Conservation (phyloP, 2,888 invertebrate species). For the Polydrusus tereticollis region DNA sequence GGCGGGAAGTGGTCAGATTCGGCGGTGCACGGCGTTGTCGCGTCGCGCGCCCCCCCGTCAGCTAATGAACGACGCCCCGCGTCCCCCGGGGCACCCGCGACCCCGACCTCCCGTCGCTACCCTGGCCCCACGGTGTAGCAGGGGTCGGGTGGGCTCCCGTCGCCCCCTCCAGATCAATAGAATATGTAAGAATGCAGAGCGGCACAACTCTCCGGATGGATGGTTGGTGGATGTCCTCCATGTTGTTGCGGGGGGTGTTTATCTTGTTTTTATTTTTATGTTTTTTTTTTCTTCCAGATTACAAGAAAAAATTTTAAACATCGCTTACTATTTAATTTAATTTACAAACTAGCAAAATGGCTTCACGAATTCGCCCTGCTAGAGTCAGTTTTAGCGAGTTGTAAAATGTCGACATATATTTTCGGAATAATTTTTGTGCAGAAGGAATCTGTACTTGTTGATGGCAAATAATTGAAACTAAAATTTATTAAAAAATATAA, state of each 20-base stretch:
- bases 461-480: too few relatives aligned
- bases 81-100: constrained; percentile 20
- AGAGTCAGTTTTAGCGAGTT: too few relatives aligned
- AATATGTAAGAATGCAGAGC: constrained; percentile 52
- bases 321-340: too few relatives aligned
- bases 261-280: constrained; percentile 14
- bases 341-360: too few relatives aligned
- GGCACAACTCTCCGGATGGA: constrained; percentile 43
- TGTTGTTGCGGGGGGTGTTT: constrained; percentile 16
- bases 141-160: constrained; percentile 33
- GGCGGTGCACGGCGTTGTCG: constrained; percentile 45
- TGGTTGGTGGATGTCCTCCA: constrained; percentile 37
- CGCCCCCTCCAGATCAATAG: constrained; percentile 51
- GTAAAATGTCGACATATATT: too few relatives aligned
- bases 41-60: constrained; percentile 46
- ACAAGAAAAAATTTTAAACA: neutral
- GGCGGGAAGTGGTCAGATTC: constrained; percentile 50
- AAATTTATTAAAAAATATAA: too few relatives aligned
- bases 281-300: neutral
- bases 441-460: too few relatives aligned
- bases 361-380: too few relatives aligned
- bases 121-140: neutral
- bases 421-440: too few relatives aligned
- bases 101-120: constrained; percentile 3
- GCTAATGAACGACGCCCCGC: constrained; percentile 27